Base-by-base conservation (phyloP, 2,888 invertebrate species). In the Rutpela maculata region DNA sequence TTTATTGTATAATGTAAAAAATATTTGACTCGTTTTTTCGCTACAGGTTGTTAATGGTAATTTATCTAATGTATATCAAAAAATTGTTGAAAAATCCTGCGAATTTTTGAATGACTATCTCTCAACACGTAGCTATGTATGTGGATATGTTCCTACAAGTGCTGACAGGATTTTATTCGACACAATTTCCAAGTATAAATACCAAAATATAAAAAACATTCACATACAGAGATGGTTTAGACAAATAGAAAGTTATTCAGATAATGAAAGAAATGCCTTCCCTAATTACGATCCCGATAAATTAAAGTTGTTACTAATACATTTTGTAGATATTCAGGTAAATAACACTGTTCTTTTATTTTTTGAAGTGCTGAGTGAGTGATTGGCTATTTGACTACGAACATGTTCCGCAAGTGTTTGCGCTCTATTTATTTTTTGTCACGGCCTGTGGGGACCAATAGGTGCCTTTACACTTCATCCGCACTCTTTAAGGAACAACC, bases 171-270 rank as follows among this genome's bases (percentile, higher is more conserved):
- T 91, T 82, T 81, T 90, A 57, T 90, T 88, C 67, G 50, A 74
- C 7, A 84, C 85, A 81, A 67, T 86, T 31, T 74, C 78, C 66
- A 73, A 63, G 19, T 68, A 65, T 60, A 69, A 88, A 74, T 84
- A 88, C 84, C 88, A 91, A 77, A 84, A 87, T 70, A 43, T 12
- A 43, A 89, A 89, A 80, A 92, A 90, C 87, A 87, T 87, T 73
- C 88, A 92, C 86, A 86, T 93, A 81, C 90, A 89, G 86, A 91
- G 93, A 88, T 93, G 93, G 93, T 92, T 91, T 88, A 88, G 90
- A 88, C 93, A 93, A 89, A 92, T 93, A 89, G 88, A 90, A 89
- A 93, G 92, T 89, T 93, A 92, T 89, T 90, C 90, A 86, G 88
- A 88, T 80, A 87, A 87, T 77, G 93, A 93, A 86, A 90, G 90